Evolutionary conservation across 2,113 vertebrate species (phyloP).

Genomic region (Polypterus bichir): DNA sequence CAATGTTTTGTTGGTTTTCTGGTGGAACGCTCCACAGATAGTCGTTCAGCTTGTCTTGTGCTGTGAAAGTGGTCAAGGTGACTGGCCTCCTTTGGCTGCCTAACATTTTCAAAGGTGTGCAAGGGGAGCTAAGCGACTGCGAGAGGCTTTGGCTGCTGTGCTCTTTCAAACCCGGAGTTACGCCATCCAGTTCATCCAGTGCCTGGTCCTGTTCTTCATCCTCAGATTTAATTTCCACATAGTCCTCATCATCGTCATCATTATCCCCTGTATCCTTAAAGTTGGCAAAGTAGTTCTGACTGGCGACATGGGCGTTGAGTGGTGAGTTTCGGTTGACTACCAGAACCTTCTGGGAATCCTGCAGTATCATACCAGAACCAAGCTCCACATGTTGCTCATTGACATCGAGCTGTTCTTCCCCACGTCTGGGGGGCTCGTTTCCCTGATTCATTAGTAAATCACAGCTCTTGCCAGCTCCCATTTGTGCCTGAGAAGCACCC

Average conservation of each 20-base stretch:
- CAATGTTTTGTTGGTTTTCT: conserved; percentile 77
- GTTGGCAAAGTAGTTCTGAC: conserved; percentile 85
- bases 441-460: conserved; percentile 21
- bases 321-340: conserved; percentile 62
- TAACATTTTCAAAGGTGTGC: conserved; percentile 42
- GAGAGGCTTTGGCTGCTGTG: conserved; percentile 23
- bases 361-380: conserved; percentile 72
- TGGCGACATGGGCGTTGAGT: conserved; percentile 65
- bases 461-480: conserved; percentile 28
- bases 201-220: conserved; percentile 53
- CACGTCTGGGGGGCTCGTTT: background rate
- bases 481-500: conserved; percentile 25
- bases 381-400: conserved; percentile 47
- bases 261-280: conserved; percentile 81
- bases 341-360: conserved; percentile 81
- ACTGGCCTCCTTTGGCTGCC: conserved; percentile 33
- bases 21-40: conserved; percentile 79
- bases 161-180: background rate
- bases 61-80: conserved; percentile 35
- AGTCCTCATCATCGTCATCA: conserved; percentile 72
- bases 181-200: conserved; percentile 17
- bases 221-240: conserved; percentile 93
- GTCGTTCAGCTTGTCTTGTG: conserved; percentile 65
- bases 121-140: conserved; percentile 39
- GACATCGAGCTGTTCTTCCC: conserved; percentile 49